These are phyloP conservation scores for Chauna torquata DNA, from an alignment of 2,113 vertebrate species.

Conservation along the genomic window DNA sequence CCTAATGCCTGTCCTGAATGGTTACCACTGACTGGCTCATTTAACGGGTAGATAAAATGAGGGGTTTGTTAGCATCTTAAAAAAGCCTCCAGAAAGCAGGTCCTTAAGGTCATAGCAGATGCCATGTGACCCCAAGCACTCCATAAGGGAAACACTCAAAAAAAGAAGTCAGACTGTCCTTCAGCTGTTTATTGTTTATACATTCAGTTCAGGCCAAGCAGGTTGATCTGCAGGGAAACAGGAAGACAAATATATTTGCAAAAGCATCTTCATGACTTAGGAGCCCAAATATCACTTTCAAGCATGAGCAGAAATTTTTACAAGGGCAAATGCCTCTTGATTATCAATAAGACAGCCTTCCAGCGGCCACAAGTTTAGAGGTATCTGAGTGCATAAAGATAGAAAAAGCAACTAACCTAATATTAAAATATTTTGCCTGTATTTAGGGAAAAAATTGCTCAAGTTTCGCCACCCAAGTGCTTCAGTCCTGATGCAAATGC, in stretches of 20 bases:
- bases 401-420: background rate
- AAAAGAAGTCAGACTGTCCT: slow-evolving; percentile 25
- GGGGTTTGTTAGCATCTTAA: background rate
- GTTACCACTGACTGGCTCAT: slow-evolving; percentile 22
- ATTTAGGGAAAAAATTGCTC: background rate
- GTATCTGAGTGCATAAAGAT: background rate
- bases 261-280: slow-evolving; percentile 1
- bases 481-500: background rate
- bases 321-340: background rate
- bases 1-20: slow-evolving; percentile 25
- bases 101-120: slow-evolving; percentile 15
- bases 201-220: slow-evolving; percentile 16
- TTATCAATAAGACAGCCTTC: background rate
- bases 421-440: background rate
- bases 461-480: background rate
- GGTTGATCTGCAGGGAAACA: slow-evolving; percentile 32
- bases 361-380: background rate
- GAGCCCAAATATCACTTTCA: background rate
- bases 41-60: slow-evolving; percentile 43
- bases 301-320: background rate
- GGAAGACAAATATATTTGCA: background rate
- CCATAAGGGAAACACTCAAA: background rate
- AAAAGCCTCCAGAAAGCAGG: slow-evolving; percentile 31
- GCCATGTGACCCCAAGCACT: background rate
- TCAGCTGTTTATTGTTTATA: slow-evolving; percentile 38